These are phyloP conservation scores for Dynastes maya DNA, from an alignment of 2,888 invertebrate genomes.

Conservation along the genomic window DNA sequence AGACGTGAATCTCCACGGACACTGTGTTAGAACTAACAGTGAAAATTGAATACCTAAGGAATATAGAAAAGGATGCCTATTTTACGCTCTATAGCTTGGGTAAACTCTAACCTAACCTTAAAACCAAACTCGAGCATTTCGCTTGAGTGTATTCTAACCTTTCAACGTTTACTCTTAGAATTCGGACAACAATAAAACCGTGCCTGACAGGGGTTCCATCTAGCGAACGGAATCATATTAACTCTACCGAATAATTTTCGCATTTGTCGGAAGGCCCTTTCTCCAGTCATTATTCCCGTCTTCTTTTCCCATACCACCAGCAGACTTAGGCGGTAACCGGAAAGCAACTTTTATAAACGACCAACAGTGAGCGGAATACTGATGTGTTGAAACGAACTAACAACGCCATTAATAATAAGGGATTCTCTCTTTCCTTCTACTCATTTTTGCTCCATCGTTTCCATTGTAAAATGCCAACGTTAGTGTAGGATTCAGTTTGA, in stretches of 20 bases:
- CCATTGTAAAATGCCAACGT: no score
- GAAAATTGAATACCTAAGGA: no score
- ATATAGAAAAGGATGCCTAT: neutral
- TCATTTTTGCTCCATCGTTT: no score
- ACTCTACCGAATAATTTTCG: constrained; percentile 4
- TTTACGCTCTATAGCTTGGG: neutral
- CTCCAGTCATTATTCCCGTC: neutral
- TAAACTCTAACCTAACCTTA: neutral
- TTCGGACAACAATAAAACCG: constrained; percentile 6
- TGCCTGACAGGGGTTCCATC: constrained; percentile 4
- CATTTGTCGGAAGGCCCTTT: constrained; percentile 6
- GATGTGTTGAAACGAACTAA: constrained; percentile 20
- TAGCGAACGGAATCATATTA: neutral
- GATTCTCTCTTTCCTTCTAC: neutral
- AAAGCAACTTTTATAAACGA: constrained; percentile 31
- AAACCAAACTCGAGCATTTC: no score
- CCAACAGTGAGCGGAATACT: constrained; percentile 12
- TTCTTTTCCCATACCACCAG: neutral
- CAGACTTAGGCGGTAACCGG: neutral
- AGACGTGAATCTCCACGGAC: no score
- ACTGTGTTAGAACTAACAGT: no score
- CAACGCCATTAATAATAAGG: constrained; percentile 33
- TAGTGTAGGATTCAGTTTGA: no score
- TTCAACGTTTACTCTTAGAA: no score
- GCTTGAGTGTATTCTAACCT: no score